A percentile compares a stretch with the other conserved stretches of the same genome.
These are phyloP conservation scores for Tricholauxania praeusta DNA, from an alignment of 2,888 invertebrate species.

Conservation along the genomic window DNA sequence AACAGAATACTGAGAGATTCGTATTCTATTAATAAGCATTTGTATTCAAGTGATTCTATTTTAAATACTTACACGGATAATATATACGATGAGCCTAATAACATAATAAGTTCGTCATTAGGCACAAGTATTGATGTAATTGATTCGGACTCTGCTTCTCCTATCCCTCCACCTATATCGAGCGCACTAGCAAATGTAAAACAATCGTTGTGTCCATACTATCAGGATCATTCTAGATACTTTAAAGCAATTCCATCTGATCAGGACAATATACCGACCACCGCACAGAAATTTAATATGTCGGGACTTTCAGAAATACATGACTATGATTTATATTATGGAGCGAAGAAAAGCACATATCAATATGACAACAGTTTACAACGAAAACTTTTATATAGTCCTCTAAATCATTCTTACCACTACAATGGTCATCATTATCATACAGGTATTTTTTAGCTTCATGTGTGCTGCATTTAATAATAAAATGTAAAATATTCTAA, in stretches of 20 bases:
- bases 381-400: constrained; percentile 65
- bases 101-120: constrained; percentile 61
- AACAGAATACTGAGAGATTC: constrained; percentile 57
- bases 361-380: constrained; percentile 55
- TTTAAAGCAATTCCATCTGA: constrained; percentile 65
- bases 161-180: constrained; percentile 53
- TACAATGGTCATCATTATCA: constrained; percentile 59
- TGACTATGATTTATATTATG: constrained; percentile 66
- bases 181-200: constrained; percentile 56
- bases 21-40: constrained; percentile 62
- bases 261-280: constrained; percentile 62
- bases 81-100: constrained; percentile 68
- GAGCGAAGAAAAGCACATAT: constrained; percentile 55
- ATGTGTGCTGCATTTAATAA: background rate
- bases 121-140: constrained; percentile 62
- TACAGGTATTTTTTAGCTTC: constrained; percentile 44
- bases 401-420: constrained; percentile 63
- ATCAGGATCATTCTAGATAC: constrained; percentile 64
- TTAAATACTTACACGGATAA: constrained; percentile 65
- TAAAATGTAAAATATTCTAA: too few relatives aligned
- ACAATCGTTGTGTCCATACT: constrained; percentile 62
- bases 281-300: constrained; percentile 61
- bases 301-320: constrained; percentile 64
- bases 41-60: constrained; percentile 67
- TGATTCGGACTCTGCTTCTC: constrained; percentile 59